Base-by-base conservation (phyloP, 2,888 invertebrate genomes). In the Drepana falcataria region DNA sequence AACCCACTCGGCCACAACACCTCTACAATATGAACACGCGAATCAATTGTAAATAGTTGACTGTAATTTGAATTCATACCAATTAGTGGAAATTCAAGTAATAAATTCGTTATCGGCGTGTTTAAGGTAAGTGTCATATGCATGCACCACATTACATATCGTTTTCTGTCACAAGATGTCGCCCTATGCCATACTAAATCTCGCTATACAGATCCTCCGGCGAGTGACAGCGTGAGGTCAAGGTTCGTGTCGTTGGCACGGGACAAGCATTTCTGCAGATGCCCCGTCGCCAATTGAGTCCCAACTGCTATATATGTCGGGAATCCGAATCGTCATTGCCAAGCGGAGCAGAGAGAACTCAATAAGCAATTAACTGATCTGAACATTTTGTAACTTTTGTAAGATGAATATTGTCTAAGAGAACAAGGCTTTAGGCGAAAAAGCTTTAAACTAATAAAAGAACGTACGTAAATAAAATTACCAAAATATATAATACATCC, bases 221-320 rank as follows among this genome's bases (percentile, higher is more conserved):
- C 21, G 21, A 21, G 21, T 71, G 76, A 71, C 71, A 64, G 65
- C 57, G 67, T 71, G 83, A 83, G 87, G 87, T 87, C 87, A 87
- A 88, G 85, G 84, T 75, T 79, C 70, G 66, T 79, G 86, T 81
- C 84, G 83, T 85, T 89, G 87, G 87, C 88, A 88, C 71, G 72
- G 71, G 73, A 81, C 79, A 84, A 85, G 21, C 82, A 74, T 74
- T 75, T 67, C 73, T 49, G 59, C 57, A 61, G 71, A 57, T 59
- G 52, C 53, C 55, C 51, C 63, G 64, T 66, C 63, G 52, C 58
- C 48, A 58, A 65, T 9, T 44, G 9, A 44, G 44, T 9, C 6
- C 44, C 9, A 44, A 9, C 37, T 44, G 9, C 44, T 4, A 44
- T 44, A 1, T 21, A 21, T 21, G 44, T 9, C 7, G 9, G 44